A percentile compares a stretch with the other conserved stretches of the same genome.
Conservation (phyloP, 1,140 invertebrate genomes). For the Arion vulgaris region DNA sequence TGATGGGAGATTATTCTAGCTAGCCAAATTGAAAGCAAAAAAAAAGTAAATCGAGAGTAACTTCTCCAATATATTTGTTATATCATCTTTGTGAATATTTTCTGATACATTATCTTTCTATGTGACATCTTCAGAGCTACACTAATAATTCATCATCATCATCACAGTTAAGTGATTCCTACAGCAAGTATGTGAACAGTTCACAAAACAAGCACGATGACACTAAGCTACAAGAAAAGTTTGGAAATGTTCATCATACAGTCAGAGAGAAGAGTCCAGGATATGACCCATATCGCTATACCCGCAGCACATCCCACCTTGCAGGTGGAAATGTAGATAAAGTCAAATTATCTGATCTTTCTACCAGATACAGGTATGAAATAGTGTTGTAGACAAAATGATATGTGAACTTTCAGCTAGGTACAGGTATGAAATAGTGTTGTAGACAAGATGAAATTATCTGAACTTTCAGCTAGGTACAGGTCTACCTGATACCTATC, state of each 20-base stretch:
- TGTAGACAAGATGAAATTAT: slow-evolving; percentile 66
- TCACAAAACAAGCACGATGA: slow-evolving; percentile 87
- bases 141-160: slow-evolving; percentile 71
- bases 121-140: slow-evolving; percentile 49
- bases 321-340: slow-evolving; percentile 64
- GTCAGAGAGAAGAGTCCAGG: slow-evolving; percentile 31
- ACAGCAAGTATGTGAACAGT: slow-evolving; percentile 71
- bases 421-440: slow-evolving; percentile 57
- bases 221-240: slow-evolving; percentile 79
- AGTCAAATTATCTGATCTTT: slow-evolving; percentile 65
- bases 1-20: too few relatives aligned
- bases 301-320: slow-evolving; percentile 78
- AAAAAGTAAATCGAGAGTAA: too few relatives aligned
- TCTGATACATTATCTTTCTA: not conserved
- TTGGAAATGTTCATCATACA: slow-evolving; percentile 72
- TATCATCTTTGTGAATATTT: not conserved
- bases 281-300: slow-evolving; percentile 74
- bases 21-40: too few relatives aligned
- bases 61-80: too few relatives aligned
- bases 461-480: slow-evolving; percentile 62
- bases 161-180: slow-evolving; percentile 77
- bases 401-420: slow-evolving; percentile 64
- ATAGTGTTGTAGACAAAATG: slow-evolving; percentile 60
- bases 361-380: slow-evolving; percentile 59
- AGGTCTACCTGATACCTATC: too few relatives aligned